These are phyloP conservation scores for Rhamnusium bicolor DNA, from an alignment of 2,888 invertebrate species.

Conservation along the genomic window DNA sequence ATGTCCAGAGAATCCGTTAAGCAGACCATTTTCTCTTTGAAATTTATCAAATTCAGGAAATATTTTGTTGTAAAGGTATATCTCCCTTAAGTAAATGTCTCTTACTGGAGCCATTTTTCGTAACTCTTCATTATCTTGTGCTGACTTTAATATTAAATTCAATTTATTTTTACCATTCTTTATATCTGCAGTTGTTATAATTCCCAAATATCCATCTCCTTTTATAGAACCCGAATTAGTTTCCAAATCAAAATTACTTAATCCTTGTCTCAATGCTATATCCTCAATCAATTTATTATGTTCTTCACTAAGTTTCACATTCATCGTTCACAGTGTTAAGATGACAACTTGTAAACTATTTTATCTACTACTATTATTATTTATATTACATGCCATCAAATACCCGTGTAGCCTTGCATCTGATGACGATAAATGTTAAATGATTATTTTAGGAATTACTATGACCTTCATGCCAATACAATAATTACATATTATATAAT, in stretches of 20 bases:
- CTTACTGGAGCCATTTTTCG: constrained; percentile 4
- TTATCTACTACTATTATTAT: not conserved
- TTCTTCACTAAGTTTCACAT: not conserved
- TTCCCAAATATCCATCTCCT: constrained; percentile 14
- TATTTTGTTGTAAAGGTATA: not conserved
- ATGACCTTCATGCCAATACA: not conserved
- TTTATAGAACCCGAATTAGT: not conserved
- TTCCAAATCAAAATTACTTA: constrained; percentile 7
- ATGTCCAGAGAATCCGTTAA: not conserved
- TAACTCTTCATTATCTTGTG: not conserved
- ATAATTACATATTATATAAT: too few relatives aligned
- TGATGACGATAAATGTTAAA: not conserved
- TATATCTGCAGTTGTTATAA: constrained; percentile 3
- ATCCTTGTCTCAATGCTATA: not conserved
- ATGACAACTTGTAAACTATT: not conserved
- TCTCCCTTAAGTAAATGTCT: constrained; percentile 8
- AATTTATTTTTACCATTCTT: not conserved
- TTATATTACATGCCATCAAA: not conserved
- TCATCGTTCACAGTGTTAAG: too few relatives aligned
- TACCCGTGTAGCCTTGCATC: not conserved
- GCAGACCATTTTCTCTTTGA: not conserved
- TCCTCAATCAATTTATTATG: not conserved
- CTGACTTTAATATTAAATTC: constrained; percentile 19
- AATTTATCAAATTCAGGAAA: constrained; percentile 10
- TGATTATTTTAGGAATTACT: not conserved